phyloP scores from a whole-genome alignment of 1,140 invertebrate species.

The Drosophila nigrodunni region DNA sequence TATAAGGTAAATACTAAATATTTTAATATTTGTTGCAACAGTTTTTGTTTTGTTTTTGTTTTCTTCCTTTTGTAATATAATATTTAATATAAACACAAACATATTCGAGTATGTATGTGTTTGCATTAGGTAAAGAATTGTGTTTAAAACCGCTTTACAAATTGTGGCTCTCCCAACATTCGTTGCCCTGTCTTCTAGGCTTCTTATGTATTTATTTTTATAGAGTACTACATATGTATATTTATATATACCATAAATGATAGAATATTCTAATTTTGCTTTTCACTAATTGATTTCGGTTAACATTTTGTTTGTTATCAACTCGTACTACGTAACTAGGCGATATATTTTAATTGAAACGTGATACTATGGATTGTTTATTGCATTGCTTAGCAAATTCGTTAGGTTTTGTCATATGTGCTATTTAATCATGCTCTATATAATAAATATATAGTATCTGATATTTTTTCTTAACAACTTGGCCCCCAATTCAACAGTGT shows the following conservation, averaged over 20 bases:
- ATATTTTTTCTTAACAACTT: constrained; percentile 67
- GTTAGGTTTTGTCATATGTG: constrained; percentile 63
- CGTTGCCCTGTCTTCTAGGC: constrained; percentile 63
- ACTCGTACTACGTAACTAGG: constrained; percentile 34
- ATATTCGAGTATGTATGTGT: constrained; percentile 23
- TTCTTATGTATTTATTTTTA: constrained; percentile 41
- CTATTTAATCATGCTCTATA: constrained; percentile 20
- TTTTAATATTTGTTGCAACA: constrained; percentile 61
- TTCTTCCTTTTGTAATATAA: constrained; percentile 17
- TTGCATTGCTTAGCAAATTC: constrained; percentile 83
- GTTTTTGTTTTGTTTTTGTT: constrained; percentile 50
- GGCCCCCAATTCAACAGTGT: constrained; percentile 68
- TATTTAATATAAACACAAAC: constrained; percentile 32
- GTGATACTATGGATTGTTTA: constrained; percentile 69
- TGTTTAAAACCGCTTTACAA: constrained; percentile 75
- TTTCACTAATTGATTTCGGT: constrained; percentile 76
- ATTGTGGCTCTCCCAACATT: constrained; percentile 60
- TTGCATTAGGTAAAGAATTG: constrained; percentile 27
- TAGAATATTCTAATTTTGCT: constrained; percentile 61
- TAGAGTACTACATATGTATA: constrained; percentile 34
- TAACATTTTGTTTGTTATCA: constrained; percentile 54
- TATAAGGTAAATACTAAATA: constrained; percentile 54
- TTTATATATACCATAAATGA: constrained; percentile 34
- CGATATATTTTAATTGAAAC: constrained; percentile 48
- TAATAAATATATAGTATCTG: constrained; percentile 43